phyloP scores from a whole-genome alignment of 1,140 invertebrate genomes.

The Dreissena rostriformis region DNA sequence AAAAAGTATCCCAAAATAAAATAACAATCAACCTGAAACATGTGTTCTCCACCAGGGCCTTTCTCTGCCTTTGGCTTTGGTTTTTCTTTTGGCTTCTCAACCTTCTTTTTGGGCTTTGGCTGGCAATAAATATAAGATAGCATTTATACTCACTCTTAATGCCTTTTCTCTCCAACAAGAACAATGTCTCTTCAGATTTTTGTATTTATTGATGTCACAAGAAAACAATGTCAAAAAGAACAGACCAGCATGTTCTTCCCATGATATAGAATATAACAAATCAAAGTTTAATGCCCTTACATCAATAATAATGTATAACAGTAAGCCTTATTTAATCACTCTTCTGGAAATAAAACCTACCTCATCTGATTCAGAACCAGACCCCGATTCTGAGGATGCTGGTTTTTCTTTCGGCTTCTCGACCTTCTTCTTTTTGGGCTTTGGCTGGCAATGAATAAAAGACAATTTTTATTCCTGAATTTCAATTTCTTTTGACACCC shows the following conservation, averaged over 20 bases:
- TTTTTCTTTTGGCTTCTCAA: slow-evolving; percentile 17
- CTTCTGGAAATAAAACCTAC: neutral
- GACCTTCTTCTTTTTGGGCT: slow-evolving; percentile 34
- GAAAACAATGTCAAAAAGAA: too few relatives aligned
- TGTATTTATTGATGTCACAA: too few relatives aligned
- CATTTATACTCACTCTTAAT: neutral
- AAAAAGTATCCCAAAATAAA: too few relatives aligned
- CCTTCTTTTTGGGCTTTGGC: slow-evolving; percentile 42
- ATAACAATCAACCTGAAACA: slow-evolving; percentile 22
- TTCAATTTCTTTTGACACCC: too few relatives aligned
- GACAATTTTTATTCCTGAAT: neutral
- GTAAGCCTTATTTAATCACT: too few relatives aligned
- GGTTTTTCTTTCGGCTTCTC: slow-evolving; percentile 17
- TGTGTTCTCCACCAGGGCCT: slow-evolving; percentile 31
- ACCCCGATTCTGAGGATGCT: too few relatives aligned
- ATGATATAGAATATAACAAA: neutral
- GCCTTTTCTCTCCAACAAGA: neutral
- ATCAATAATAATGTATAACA: neutral
- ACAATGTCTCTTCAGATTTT: too few relatives aligned
- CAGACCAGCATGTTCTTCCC: neutral
- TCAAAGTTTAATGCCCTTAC: neutral
- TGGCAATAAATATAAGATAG: neutral
- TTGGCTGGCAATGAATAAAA: slow-evolving; percentile 21
- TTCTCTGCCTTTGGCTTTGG: slow-evolving; percentile 18
- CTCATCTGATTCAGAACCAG: slow-evolving; percentile 27